Base-by-base conservation (phyloP, 2,888 invertebrate species). In the Sialis lutaria region DNA sequence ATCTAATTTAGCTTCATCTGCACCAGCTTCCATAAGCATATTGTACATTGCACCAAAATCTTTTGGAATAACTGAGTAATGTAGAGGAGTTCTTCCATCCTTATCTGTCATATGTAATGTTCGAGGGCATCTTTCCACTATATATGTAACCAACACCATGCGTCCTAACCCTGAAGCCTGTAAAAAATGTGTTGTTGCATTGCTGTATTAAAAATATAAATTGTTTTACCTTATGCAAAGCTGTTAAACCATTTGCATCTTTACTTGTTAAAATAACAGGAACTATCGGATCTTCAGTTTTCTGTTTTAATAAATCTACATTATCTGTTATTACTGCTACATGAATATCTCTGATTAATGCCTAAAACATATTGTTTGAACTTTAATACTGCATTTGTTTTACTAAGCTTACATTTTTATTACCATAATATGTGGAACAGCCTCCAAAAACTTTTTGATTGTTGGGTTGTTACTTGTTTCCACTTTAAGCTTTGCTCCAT, bases 341-440 rank as follows among this genome's bases (percentile, higher is more conserved):
- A 62, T 92, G 91, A 30, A 89, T 75, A 47, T 86, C 86, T 54
- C 79, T 81, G 50, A 90, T 83, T 7, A 83, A 75, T 46, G 83
- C 83, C 88, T 90, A 22, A 22, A 22, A 22, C 22, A 22, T 22
- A 2, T 22, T 22, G 22, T 22, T 22, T 22, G 22, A 22, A 22
- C 22, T 22, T 22, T 22, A 22, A 22, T 22, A 22, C 22, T 22
- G 22, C 22, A 22, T 22, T 22, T 22, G 22, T 22, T 22, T 22
- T 22, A 22, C 22, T 22, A 22, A 22, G 22, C 47, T 39, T 39
- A 6, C 31, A 22, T 37, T 49, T 41, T 52, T 63, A 2, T 68
- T 60, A 90, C 92, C 87, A 92, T 86, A 50, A 91, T 84, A 60
- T 85, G 84, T 7, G 93, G 93, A n/a, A 92, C 85, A n/a, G 88